phyloP scores from a whole-genome alignment of 2,888 invertebrate species.

The Melinopterus prodromus region DNA sequence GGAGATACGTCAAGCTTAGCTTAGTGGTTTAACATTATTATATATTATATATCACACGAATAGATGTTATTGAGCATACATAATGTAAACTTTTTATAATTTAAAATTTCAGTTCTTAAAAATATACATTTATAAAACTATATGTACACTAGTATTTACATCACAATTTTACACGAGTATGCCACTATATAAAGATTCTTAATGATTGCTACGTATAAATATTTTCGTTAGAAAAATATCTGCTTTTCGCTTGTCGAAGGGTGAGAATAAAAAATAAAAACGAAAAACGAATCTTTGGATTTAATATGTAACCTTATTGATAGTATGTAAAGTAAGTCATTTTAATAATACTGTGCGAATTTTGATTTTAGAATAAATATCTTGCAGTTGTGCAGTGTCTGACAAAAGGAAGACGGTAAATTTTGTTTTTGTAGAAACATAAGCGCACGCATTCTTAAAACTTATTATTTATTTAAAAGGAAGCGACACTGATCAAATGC shows the following conservation, averaged over 20 bases:
- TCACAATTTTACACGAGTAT: slow-evolving; percentile 14
- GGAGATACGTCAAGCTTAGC: slow-evolving; percentile 11
- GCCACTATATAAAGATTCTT: slow-evolving; percentile 21
- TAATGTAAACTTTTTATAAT: slow-evolving; percentile 17
- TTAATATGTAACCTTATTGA: background rate
- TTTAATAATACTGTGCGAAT: slow-evolving; percentile 12
- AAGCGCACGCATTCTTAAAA: background rate
- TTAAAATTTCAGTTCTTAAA: slow-evolving; percentile 22
- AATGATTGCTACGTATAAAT: slow-evolving; percentile 5
- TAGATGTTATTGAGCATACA: slow-evolving; percentile 24
- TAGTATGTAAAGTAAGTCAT: background rate
- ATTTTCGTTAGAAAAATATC: slow-evolving; percentile 21
- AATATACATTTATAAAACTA: slow-evolving; percentile 24
- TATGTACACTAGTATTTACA: slow-evolving; percentile 23
- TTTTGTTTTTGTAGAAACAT: background rate
- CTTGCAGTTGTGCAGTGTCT: background rate
- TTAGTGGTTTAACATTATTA: slow-evolving; percentile 10
- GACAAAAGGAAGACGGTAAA: background rate
- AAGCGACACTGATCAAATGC: background rate
- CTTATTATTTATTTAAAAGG: background rate
- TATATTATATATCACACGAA: slow-evolving; percentile 20
- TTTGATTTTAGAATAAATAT: background rate
- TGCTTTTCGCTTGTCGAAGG: background rate
- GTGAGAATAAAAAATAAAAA: background rate
- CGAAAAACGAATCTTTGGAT: slow-evolving; percentile 18